phyloP scores from a whole-genome alignment of 2,888 invertebrate species.

The Parnassius mnemosyne region DNA sequence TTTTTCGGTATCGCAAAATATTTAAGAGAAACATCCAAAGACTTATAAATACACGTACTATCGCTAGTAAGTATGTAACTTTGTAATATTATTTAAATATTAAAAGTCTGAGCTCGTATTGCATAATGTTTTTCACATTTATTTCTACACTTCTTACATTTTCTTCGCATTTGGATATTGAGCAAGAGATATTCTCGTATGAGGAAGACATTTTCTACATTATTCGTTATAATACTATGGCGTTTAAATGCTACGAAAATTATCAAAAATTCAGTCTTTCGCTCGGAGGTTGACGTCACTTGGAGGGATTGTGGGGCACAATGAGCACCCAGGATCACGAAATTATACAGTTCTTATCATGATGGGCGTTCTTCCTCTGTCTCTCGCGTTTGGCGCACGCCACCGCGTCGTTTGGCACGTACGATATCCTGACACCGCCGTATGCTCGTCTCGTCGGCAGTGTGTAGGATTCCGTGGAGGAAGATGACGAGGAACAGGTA shows the following conservation, averaged over 20 bases:
- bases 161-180: conserved; percentile 6
- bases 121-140: background rate
- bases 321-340: conserved; percentile 84
- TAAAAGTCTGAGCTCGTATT: too few relatives aligned
- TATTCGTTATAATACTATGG: conserved; percentile 64
- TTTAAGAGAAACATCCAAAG: too few relatives aligned
- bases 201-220: conserved; percentile 49
- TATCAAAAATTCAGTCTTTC: conserved; percentile 76
- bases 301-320: conserved; percentile 51
- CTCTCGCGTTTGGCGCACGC: conserved; percentile 89
- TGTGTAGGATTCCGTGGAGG: conserved; percentile 93
- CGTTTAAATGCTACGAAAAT: conserved; percentile 55
- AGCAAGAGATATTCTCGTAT: conserved; percentile 29
- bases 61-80: too few relatives aligned
- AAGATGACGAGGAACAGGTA: conserved; percentile 94
- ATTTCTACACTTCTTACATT: conserved; percentile 23
- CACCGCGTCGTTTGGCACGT: conserved; percentile 95
- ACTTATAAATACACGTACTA: too few relatives aligned
- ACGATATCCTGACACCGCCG: conserved; percentile 93
- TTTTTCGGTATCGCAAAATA: too few relatives aligned
- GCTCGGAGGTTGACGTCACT: conserved; percentile 72
- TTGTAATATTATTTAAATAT: too few relatives aligned
- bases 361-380: conserved; percentile 80
- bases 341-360: conserved; percentile 91
- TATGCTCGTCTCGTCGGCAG: conserved; percentile 91